Conservation (phyloP, 1,140 invertebrate species). For the Dendroctonus ponderosae region DNA sequence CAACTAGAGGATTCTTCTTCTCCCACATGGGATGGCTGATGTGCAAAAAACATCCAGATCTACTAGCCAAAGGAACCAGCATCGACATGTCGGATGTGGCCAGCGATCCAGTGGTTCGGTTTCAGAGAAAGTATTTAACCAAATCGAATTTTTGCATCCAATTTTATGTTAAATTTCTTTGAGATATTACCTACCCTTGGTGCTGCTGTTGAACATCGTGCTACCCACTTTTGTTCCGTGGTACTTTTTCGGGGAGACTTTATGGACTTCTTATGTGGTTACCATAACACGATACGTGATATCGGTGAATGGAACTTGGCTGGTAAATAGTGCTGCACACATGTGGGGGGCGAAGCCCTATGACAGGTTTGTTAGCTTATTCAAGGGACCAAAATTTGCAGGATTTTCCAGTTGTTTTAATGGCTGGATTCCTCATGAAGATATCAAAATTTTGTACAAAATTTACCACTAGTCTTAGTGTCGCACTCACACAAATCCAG, state of each 20-base stretch:
- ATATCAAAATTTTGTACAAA: too few relatives aligned
- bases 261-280: slow-evolving; percentile 55
- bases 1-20: slow-evolving; percentile 85
- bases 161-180: background rate
- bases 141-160: background rate
- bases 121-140: slow-evolving; percentile 58
- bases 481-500: too few relatives aligned
- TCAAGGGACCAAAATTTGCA: too few relatives aligned
- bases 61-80: slow-evolving; percentile 72
- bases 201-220: slow-evolving; percentile 68
- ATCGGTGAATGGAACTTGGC: slow-evolving; percentile 71
- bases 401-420: too few relatives aligned
- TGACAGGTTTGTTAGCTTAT: slow-evolving; percentile 61
- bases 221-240: slow-evolving; percentile 72
- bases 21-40: slow-evolving; percentile 92
- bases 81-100: slow-evolving; percentile 80
- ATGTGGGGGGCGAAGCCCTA: slow-evolving; percentile 72
- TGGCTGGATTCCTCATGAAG: too few relatives aligned
- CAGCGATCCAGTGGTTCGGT: slow-evolving; percentile 68
- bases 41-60: slow-evolving; percentile 81
- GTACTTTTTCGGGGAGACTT: slow-evolving; percentile 57
- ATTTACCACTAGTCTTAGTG: too few relatives aligned
- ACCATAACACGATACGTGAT: slow-evolving; percentile 63
- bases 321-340: slow-evolving; percentile 77
- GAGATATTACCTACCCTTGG: slow-evolving; percentile 71